Evolutionary conservation across 1,140 invertebrate species (phyloP), one percentile per base, ranked within the genome.

Genomic region (Coptotermes formosanus): DNA sequence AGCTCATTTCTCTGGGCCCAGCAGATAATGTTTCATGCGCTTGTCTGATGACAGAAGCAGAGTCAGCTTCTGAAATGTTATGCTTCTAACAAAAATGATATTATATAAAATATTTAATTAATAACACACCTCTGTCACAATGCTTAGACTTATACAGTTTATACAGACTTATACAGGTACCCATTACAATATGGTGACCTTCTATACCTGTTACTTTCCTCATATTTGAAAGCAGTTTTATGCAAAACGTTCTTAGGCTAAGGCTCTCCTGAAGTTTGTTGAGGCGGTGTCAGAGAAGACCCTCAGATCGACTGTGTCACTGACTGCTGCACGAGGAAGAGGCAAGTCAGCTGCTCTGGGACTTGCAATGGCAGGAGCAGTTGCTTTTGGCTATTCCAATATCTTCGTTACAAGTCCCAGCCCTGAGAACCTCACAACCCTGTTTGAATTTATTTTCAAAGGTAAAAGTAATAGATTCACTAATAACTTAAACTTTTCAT

Each of bases 271-370:
- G 0, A 98, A 98, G 90, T 98, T 99, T 89, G 96, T 99, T 84
- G 98, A 99, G 89, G 96, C 96, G 9, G 95, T 99, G 85, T 97
- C 98, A 43, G 98, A 99, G 87, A 99, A 99, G 92, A 95, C 94
- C 44, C 91, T 97, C 52, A 94, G 95, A 86, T 95, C 97, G 32
- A 99, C 98, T 3, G 97, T 99, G 81, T 97, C 97, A 1, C 92
- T 99, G 87, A 99, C 99, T 6, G 99, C 99, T 38, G 96, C 98
- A 7, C 94, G 99, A 93, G 99, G 99, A 32, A 93, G 99, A 87
- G 99, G 99, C 87, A 99, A 99, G 92, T 99, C 99, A 4, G 99
- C 99, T 21, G 97, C 98, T 21, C 91, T 99, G n/a, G 99, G 99
- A 11, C 92, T 99, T 82, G 95, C 98, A 4, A 96, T 99, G 48